Percentiles rank a stretch among this genome's conserved stretches.
phyloP scores from a whole-genome alignment of 2,888 invertebrate genomes.

The Aphrophora alni region DNA sequence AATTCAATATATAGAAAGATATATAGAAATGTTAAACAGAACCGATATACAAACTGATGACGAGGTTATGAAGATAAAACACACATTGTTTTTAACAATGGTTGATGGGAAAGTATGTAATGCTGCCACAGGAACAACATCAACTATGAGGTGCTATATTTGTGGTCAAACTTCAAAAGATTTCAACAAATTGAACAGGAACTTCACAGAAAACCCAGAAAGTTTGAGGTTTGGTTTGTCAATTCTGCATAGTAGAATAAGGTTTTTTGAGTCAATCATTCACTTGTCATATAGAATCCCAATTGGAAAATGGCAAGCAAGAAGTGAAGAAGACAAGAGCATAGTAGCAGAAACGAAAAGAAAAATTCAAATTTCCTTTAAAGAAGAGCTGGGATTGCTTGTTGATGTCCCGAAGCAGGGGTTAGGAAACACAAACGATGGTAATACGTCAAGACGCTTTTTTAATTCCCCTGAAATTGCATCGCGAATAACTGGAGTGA shows the following conservation, averaged over 20 bases:
- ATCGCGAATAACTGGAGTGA: conserved; percentile 14
- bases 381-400: conserved; percentile 24
- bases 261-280: conserved; percentile 33
- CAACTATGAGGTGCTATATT: conserved; percentile 28
- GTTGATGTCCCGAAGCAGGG: conserved; percentile 35
- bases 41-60: too few relatives aligned
- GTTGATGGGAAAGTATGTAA: not conserved
- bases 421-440: conserved; percentile 36
- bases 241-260: conserved; percentile 31
- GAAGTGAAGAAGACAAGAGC: conserved; percentile 12
- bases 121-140: not conserved
- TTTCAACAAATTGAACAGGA: conserved; percentile 15
- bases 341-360: not conserved
- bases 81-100: not conserved
- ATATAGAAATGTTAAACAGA: not conserved
- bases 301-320: conserved; percentile 21
- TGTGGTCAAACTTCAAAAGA: not conserved
- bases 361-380: conserved; percentile 17
- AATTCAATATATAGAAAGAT: not conserved
- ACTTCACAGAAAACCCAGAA: not conserved
- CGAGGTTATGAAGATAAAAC: not conserved
- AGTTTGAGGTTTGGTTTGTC: conserved; percentile 30
- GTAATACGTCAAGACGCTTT: conserved; percentile 26
- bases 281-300: conserved; percentile 32
- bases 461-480: not conserved